Base-by-base conservation (phyloP, 2,888 invertebrate species). In the Dilophus febrilis region DNA sequence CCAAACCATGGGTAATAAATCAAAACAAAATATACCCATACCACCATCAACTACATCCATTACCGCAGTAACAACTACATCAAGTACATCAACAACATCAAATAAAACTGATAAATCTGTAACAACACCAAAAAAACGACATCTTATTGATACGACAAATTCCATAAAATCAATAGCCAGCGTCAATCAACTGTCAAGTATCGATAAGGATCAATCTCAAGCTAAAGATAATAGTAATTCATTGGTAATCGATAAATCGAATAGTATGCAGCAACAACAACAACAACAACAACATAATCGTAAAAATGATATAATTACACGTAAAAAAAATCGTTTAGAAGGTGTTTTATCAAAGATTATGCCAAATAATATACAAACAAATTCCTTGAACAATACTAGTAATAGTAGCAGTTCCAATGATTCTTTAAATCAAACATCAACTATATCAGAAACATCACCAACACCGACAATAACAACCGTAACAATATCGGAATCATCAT, bases 91-190 rank as follows among this genome's bases (percentile, higher is more conserved):
- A 22, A 22, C 22, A 22, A 4, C 4, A 6, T 6, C 4, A 6
- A 22, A 22, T 22, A n/a, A n/a, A n/a, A n/a, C n/a, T n/a, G 17
- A 11, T 11, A 33, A 33, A 33, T 3, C 33, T 35, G 57, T 65
- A 17, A 75, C 77, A 2, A 79, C 81, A 2, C 80, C 81, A 1
- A 82, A 81, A 51, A 82, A 82, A 51, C 66, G 80, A 1, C 80
- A 80, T 51, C 63, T 80, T 45, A 51, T 77, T 38, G 80, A 80
- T 59, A 66, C 71, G 7, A 29, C n/a, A 3, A 19, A 18, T 19
- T 27, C 28, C 27, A 35, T 27, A 3, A 13, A 22, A 11, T 26
- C 26, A 3, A 35, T 22, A n/a, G 35, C 13, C 19, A n/a, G 30
- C 2, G 8, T 8, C 12, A 29, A 29, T 29, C 29, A 29, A 29